These are phyloP conservation scores for Sericinus montela DNA, from an alignment of 2,888 invertebrate genomes.

Conservation along the genomic window DNA sequence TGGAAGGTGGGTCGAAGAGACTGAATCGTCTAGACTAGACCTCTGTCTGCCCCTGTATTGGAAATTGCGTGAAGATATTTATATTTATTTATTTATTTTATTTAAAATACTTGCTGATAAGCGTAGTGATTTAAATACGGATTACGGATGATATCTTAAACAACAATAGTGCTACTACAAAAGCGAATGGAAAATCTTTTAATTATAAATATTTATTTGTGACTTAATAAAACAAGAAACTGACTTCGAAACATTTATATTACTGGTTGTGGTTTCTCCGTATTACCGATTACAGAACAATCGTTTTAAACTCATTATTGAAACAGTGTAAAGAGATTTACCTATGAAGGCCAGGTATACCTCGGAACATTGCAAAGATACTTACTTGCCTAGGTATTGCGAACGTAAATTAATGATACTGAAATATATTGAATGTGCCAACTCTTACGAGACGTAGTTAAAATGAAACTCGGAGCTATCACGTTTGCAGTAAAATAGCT, in stretches of 20 bases:
- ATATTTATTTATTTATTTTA: no score
- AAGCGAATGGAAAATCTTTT: not conserved
- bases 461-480: conserved; percentile 13
- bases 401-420: conserved; percentile 17
- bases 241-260: not conserved
- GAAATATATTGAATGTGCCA: conserved; percentile 9
- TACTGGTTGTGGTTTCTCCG: not conserved
- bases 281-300: not conserved
- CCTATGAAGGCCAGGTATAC: not conserved
- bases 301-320: not conserved
- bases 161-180: no score
- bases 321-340: conserved; percentile 4
- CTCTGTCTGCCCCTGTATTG: no score
- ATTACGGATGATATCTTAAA: no score
- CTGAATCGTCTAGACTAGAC: no score
- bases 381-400: not conserved
- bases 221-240: not conserved
- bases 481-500: conserved; percentile 17
- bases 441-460: conserved; percentile 7
- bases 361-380: conserved; percentile 5
- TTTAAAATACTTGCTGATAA: no score
- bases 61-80: no score
- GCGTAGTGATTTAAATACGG: no score
- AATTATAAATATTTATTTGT: not conserved
- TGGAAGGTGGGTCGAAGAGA: no score